Percentiles rank a stretch among this genome's conserved stretches.
phyloP scores from a whole-genome alignment of 1,140 invertebrate genomes.

The Philaenus spumarius region DNA sequence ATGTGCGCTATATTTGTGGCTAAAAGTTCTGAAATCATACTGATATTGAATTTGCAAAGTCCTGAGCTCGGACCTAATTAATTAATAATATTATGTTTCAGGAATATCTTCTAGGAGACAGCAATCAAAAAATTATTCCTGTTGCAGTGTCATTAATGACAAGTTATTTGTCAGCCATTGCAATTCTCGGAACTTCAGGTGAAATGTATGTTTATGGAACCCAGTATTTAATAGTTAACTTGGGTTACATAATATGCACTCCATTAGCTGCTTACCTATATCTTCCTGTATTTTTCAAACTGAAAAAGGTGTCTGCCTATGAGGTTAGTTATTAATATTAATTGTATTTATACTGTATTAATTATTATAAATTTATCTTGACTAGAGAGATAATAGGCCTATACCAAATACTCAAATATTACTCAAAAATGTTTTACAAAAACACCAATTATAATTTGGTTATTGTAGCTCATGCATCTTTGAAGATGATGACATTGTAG shows the following conservation, averaged over 20 bases:
- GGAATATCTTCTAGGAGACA: constrained; percentile 76
- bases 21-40: too few species aligned
- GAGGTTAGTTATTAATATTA: constrained; percentile 48
- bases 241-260: constrained; percentile 75
- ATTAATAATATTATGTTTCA: constrained; percentile 37
- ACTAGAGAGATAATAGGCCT: too few species aligned
- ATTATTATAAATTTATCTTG: too few species aligned
- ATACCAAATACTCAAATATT: too few species aligned
- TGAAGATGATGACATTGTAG: too few species aligned
- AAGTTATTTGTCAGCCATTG: constrained; percentile 91
- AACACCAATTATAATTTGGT: too few species aligned
- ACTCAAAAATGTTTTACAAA: too few species aligned
- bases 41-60: too few species aligned
- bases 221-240: constrained; percentile 76
- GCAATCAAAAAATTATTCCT: constrained; percentile 66
- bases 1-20: too few species aligned
- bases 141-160: constrained; percentile 85
- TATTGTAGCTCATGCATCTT: too few species aligned
- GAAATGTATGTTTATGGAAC: constrained; percentile 81
- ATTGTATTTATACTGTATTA: too few species aligned
- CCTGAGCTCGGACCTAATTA: too few species aligned
- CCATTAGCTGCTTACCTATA: constrained; percentile 74
- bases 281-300: constrained; percentile 81
- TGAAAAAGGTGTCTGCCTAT: constrained; percentile 81
- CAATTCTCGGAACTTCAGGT: constrained; percentile 78